phyloP scores from a whole-genome alignment of 2,113 vertebrate genomes.

The Cyprinodon brontotheroides region DNA sequence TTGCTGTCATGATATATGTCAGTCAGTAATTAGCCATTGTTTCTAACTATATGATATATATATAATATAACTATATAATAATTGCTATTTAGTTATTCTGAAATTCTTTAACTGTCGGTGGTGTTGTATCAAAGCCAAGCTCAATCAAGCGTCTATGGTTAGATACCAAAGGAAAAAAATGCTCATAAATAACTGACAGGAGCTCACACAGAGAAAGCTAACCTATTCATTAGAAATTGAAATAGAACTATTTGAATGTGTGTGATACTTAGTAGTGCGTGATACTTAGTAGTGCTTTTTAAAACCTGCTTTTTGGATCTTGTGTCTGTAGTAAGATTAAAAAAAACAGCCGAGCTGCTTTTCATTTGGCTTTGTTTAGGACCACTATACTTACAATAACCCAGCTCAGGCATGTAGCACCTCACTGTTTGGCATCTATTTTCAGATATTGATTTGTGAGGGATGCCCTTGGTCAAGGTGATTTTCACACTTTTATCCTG shows the following conservation, averaged over 20 bases:
- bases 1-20: too few relatives aligned
- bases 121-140: too few relatives aligned
- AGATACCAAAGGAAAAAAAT: not conserved
- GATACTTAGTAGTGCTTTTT: not conserved
- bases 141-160: not conserved
- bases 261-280: not conserved
- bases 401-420: conserved; percentile 16
- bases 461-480: conserved; percentile 78
- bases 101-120: too few relatives aligned
- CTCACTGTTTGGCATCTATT: conserved; percentile 61
- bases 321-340: not conserved
- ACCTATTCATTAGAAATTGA: not conserved
- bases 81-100: too few relatives aligned
- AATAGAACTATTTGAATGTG: not conserved
- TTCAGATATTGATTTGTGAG: conserved; percentile 73
- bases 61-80: too few relatives aligned
- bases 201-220: not conserved
- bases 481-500: conserved; percentile 67
- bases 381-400: not conserved
- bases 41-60: too few relatives aligned
- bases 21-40: too few relatives aligned
- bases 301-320: not conserved
- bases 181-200: not conserved
- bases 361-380: conserved; percentile 19
- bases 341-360: conserved; percentile 52